These are phyloP conservation scores for Drosophila neocordata DNA, from an alignment of 1,140 invertebrate genomes.

Conservation along the genomic window DNA sequence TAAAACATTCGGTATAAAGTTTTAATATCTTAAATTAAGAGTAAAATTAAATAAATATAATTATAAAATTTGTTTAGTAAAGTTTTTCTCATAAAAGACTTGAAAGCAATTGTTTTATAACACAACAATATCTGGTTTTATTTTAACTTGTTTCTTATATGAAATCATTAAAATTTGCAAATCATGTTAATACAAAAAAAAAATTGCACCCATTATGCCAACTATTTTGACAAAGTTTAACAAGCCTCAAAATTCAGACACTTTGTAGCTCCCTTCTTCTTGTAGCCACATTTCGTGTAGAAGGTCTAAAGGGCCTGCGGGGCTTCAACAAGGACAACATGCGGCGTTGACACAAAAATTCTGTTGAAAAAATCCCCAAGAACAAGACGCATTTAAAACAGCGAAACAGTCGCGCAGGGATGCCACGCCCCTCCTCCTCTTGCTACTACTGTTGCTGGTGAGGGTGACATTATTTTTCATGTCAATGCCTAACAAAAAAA, in stretches of 20 bases:
- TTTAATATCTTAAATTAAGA: no score
- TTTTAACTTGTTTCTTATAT: not conserved
- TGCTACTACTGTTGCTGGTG: conserved; percentile 20
- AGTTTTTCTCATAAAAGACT: no score
- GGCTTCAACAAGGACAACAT: conserved; percentile 44
- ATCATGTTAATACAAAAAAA: not conserved
- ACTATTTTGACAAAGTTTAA: conserved; percentile 4
- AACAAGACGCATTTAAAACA: conserved; percentile 55
- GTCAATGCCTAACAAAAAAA: conserved; percentile 69
- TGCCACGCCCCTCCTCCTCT: conserved; percentile 5
- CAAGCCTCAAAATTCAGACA: conserved; percentile 13
- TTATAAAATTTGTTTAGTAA: no score
- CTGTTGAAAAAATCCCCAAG: conserved; percentile 50
- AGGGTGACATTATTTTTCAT: conserved; percentile 82
- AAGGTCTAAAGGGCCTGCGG: conserved; percentile 18
- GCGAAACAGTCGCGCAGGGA: conserved; percentile 25
- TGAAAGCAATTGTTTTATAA: no score
- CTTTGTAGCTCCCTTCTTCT: not conserved
- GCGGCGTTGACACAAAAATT: conserved; percentile 68
- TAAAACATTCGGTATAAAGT: no score
- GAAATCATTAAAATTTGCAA: not conserved
- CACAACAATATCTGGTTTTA: no score
- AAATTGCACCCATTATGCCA: conserved; percentile 9
- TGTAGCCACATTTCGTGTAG: not conserved
- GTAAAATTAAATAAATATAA: no score